Conservation (phyloP, 2,797 vertebrate species). For the Sebastes jordani region DNA sequence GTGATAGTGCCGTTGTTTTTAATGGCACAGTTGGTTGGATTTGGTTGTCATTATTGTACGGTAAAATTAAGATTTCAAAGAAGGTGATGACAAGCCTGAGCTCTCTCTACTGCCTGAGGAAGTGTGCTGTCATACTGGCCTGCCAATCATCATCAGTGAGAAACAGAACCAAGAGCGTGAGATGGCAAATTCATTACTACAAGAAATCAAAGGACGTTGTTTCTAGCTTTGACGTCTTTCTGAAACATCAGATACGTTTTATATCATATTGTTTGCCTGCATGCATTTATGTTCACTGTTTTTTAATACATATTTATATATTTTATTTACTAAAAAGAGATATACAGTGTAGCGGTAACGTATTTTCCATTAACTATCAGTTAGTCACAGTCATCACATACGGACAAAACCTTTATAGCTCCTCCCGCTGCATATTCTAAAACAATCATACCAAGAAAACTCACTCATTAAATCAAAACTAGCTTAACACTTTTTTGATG, state of each 20-base stretch:
- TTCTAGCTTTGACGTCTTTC: neutral
- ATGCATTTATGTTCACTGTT: neutral
- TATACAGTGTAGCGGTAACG: too few relatives aligned
- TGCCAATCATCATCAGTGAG: neutral
- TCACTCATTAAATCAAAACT: neutral
- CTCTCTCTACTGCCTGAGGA: neutral
- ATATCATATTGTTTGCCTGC: neutral
- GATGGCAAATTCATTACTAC: neutral
- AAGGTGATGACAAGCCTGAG: neutral
- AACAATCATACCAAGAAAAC: neutral
- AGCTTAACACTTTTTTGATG: neutral
- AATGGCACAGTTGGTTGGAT: neutral
- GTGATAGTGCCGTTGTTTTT: neutral
- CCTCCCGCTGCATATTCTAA: neutral
- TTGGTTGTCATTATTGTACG: neutral
- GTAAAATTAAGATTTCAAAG: conserved; percentile 1
- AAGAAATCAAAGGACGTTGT: neutral
- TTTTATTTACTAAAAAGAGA: too few relatives aligned
- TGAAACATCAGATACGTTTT: neutral
- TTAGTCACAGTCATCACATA: too few relatives aligned
- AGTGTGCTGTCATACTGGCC: neutral
- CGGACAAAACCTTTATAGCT: neutral
- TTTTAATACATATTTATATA: neutral
- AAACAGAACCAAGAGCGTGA: neutral
- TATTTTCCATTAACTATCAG: too few relatives aligned